Evolutionary conservation across 2,797 vertebrate species (phyloP).

Genomic region (Phoeniculus purpureus): DNA sequence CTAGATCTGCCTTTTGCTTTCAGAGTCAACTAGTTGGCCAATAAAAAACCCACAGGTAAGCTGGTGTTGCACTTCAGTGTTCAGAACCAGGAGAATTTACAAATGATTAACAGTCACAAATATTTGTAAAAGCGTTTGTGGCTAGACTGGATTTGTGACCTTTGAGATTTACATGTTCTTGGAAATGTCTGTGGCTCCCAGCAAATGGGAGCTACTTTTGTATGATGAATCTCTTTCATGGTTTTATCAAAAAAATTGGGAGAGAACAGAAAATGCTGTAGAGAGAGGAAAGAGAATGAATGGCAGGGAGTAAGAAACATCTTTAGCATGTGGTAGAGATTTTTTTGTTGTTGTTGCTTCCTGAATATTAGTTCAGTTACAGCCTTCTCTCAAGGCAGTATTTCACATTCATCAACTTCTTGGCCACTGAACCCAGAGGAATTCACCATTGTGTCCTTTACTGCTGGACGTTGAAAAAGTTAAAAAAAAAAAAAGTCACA

Average conservation of each 20-base stretch:
- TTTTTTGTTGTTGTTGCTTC: background rate
- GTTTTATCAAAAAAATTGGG: background rate
- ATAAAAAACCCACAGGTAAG: background rate
- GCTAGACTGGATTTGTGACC: background rate
- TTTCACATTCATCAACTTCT: background rate
- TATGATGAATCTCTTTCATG: background rate
- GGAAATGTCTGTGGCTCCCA: background rate
- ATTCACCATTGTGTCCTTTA: background rate
- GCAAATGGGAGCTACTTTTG: background rate
- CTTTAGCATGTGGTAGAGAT: background rate
- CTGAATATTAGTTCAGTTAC: background rate
- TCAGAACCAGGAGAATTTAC: background rate
- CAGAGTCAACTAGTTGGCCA: background rate
- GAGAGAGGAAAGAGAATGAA: background rate
- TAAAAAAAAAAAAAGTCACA: background rate
- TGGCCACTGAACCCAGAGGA: background rate
- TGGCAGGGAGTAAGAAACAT: background rate
- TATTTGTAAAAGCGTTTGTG: background rate
- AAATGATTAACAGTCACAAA: background rate
- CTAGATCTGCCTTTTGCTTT: background rate
- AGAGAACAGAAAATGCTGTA: background rate
- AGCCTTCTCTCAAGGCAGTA: background rate
- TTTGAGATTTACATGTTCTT: background rate
- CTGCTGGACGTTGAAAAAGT: background rate
- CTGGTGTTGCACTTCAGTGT: background rate